phyloP scores from a whole-genome alignment of 1,140 invertebrate species.

The Bombus balteatus region DNA sequence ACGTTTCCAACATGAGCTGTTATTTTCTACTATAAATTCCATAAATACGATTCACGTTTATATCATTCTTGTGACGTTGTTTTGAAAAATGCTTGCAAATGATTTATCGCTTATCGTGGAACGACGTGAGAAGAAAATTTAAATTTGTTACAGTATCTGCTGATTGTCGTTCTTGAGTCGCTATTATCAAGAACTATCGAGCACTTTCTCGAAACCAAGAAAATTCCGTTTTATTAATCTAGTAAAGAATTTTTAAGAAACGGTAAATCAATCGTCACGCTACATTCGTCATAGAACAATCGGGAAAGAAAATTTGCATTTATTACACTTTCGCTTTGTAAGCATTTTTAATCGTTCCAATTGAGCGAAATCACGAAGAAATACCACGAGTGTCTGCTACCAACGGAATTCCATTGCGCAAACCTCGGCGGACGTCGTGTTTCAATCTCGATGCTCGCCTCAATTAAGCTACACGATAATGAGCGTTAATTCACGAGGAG shows the following conservation, averaged over 20 bases:
- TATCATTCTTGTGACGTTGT: background rate
- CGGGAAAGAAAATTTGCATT: constrained; percentile 6
- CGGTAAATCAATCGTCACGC: background rate
- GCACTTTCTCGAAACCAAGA: too few relatives aligned
- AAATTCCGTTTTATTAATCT: too few relatives aligned
- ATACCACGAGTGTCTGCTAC: background rate
- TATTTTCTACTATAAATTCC: too few relatives aligned
- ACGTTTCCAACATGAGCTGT: too few relatives aligned
- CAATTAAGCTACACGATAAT: constrained; percentile 49
- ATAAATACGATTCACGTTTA: too few relatives aligned
- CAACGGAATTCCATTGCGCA: constrained; percentile 27
- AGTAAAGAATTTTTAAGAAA: too few relatives aligned
- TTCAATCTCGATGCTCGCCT: constrained; percentile 37
- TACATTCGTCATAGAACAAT: background rate
- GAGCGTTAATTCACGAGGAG: constrained; percentile 34
- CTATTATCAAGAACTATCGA: too few relatives aligned
- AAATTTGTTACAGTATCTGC: too few relatives aligned
- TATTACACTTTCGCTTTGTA: background rate
- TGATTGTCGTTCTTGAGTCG: too few relatives aligned
- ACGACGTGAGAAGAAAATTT: background rate
- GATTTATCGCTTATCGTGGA: background rate
- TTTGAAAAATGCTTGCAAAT: background rate
- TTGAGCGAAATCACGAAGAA: background rate
- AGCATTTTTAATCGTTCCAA: background rate
- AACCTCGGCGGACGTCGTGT: constrained; percentile 12